Evolutionary conservation across 1,140 invertebrate genomes (phyloP).

Genomic region (Elymnias hypermnestra): DNA sequence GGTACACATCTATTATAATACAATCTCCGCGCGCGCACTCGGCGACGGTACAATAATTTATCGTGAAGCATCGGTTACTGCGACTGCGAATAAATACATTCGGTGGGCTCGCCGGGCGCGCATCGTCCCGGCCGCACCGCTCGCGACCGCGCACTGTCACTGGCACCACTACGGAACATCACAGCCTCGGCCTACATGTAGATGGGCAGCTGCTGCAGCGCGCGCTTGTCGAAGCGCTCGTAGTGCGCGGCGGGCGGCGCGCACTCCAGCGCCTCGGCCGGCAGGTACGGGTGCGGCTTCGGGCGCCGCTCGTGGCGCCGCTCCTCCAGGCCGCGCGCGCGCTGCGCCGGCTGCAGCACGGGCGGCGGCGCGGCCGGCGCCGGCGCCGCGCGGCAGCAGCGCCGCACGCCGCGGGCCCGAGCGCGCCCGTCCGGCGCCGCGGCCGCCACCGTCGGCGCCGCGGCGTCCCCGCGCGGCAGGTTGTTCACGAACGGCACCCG

Average conservation of each 20-base stretch:
- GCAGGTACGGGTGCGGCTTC: slow-evolving; percentile 62
- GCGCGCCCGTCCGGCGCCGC: background rate
- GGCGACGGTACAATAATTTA: slow-evolving; percentile 69
- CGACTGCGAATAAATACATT: slow-evolving; percentile 65
- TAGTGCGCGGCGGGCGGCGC: slow-evolving; percentile 51
- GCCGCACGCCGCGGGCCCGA: slow-evolving; percentile 19
- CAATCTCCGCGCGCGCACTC: slow-evolving; percentile 70
- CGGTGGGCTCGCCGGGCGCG: slow-evolving; percentile 27
- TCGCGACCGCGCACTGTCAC: slow-evolving; percentile 54
- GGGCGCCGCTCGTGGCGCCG: slow-evolving; percentile 40
- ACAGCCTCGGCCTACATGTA: slow-evolving; percentile 64
- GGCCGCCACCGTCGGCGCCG: no score
- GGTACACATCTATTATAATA: slow-evolving; percentile 74
- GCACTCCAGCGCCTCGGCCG: slow-evolving; percentile 54
- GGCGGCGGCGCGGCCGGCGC: slow-evolving; percentile 17
- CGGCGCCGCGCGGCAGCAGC: slow-evolving; percentile 17
- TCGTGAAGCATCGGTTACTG: slow-evolving; percentile 64
- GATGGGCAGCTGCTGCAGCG: slow-evolving; percentile 69
- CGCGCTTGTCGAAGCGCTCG: slow-evolving; percentile 69
- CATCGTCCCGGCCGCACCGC: slow-evolving; percentile 35
- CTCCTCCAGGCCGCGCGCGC: slow-evolving; percentile 37
- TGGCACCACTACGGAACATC: slow-evolving; percentile 63
- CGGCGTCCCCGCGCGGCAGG: slow-evolving; percentile 43
- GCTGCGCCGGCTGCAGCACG: slow-evolving; percentile 26
- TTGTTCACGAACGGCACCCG: slow-evolving; percentile 82